Conservation (phyloP, 1,140 invertebrate genomes). For the Telenomus remus region DNA sequence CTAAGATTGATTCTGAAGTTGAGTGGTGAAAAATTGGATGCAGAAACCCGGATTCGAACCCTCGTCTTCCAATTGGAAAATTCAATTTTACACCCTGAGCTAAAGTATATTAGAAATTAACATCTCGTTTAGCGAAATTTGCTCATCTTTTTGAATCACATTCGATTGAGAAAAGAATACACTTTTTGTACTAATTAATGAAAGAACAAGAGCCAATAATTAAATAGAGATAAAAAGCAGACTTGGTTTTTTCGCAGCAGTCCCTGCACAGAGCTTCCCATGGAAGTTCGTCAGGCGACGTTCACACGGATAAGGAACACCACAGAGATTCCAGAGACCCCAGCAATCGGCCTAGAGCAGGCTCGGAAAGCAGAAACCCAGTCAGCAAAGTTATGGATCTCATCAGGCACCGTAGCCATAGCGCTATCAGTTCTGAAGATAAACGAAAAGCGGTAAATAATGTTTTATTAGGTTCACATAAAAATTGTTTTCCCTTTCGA, state of each 20-base stretch:
- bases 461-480: neutral
- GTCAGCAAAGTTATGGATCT: conserved; percentile 93
- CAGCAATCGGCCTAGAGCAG: conserved; percentile 73
- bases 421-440: conserved; percentile 81
- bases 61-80: too few relatives aligned
- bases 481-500: too few relatives aligned
- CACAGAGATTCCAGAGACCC: conserved; percentile 64
- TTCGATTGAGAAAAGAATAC: too few relatives aligned
- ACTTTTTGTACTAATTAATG: too few relatives aligned
- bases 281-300: conserved; percentile 67
- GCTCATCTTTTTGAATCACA: too few relatives aligned
- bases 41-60: too few relatives aligned
- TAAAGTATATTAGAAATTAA: too few relatives aligned
- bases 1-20: neutral
- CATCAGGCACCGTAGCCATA: conserved; percentile 87
- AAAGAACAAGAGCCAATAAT: too few relatives aligned
- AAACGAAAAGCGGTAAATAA: conserved; percentile 85
- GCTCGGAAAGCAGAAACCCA: conserved; percentile 79
- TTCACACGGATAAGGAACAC: conserved; percentile 70
- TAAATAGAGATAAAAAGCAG: too few relatives aligned
- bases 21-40: too few relatives aligned
- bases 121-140: too few relatives aligned
- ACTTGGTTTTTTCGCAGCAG: conserved; percentile 57
- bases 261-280: conserved; percentile 68
- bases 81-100: too few relatives aligned